These are phyloP conservation scores for Boloria selene DNA, from an alignment of 2,888 invertebrate genomes.

Conservation along the genomic window DNA sequence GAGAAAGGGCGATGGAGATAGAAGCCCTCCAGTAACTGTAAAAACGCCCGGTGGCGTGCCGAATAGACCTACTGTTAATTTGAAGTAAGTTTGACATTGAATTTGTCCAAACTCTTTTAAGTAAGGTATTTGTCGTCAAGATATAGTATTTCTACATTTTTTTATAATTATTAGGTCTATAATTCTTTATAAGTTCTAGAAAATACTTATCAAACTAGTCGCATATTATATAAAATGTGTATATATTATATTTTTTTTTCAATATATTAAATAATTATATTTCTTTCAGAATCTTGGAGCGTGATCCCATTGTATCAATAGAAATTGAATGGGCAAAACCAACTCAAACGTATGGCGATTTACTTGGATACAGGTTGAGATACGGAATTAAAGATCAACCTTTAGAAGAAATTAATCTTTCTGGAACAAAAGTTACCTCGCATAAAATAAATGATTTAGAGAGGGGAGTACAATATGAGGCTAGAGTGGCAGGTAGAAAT, in stretches of 20 bases:
- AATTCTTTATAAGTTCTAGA: too few species aligned
- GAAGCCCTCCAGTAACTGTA: slow-evolving; percentile 92
- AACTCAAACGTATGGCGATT: slow-evolving; percentile 92
- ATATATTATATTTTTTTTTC: not conserved
- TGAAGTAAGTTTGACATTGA: slow-evolving; percentile 83
- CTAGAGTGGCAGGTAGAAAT: slow-evolving; percentile 97
- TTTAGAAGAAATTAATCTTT: slow-evolving; percentile 87
- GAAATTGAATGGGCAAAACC: slow-evolving; percentile 97
- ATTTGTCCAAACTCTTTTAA: not conserved
- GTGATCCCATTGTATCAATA: slow-evolving; percentile 93
- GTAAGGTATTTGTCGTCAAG: not conserved
- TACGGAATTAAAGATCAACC: slow-evolving; percentile 93
- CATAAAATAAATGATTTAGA: slow-evolving; percentile 91
- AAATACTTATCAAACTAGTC: too few species aligned
- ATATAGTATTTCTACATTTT: too few species aligned
- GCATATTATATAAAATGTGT: too few species aligned
- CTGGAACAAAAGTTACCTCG: slow-evolving; percentile 85
- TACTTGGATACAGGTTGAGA: slow-evolving; percentile 92
- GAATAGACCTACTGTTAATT: slow-evolving; percentile 89
- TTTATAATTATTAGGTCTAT: too few species aligned
- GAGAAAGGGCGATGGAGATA: slow-evolving; percentile 97
- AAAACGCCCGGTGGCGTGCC: slow-evolving; percentile 97
- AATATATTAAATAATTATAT: slow-evolving; percentile 28
- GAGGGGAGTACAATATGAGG: slow-evolving; percentile 97
- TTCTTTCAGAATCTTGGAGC: slow-evolving; percentile 87